Evolutionary conservation across 2,888 invertebrate species (phyloP).

Genomic region (Ormyrus thymus): DNA sequence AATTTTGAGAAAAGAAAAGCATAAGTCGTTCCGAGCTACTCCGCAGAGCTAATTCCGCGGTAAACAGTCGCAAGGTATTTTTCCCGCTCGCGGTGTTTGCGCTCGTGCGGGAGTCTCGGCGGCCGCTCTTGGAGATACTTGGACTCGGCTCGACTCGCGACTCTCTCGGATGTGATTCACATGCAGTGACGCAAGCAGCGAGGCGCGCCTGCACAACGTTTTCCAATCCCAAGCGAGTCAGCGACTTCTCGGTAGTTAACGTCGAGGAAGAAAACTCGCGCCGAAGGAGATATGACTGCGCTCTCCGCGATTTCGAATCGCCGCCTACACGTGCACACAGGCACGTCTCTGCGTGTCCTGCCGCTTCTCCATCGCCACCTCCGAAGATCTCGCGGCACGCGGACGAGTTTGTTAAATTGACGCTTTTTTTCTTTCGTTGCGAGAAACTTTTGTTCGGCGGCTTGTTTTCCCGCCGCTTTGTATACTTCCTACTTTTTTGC

Average conservation of each 20-base stretch:
- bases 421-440: slow-evolving; percentile 10
- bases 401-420: slow-evolving; percentile 5
- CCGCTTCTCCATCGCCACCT: not conserved
- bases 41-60: too few relatives aligned
- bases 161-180: slow-evolving; percentile 64
- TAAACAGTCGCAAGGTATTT: too few relatives aligned
- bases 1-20: too few relatives aligned
- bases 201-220: slow-evolving; percentile 64
- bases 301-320: slow-evolving; percentile 42
- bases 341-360: not conserved
- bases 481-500: not conserved
- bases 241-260: slow-evolving; percentile 62
- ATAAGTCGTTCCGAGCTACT: too few relatives aligned
- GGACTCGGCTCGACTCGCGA: too few relatives aligned
- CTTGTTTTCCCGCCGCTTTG: not conserved
- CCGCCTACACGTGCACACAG: not conserved
- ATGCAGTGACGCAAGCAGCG: slow-evolving; percentile 65
- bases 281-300: slow-evolving; percentile 52
- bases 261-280: slow-evolving; percentile 60
- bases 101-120: too few relatives aligned
- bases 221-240: slow-evolving; percentile 62
- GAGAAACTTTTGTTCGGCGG: not conserved
- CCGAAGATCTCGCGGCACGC: not conserved
- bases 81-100: too few relatives aligned
- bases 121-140: too few relatives aligned